These are phyloP conservation scores for Coregonus sp. DNA, from an alignment of 2,797 vertebrate genomes.

Conservation along the genomic window DNA sequence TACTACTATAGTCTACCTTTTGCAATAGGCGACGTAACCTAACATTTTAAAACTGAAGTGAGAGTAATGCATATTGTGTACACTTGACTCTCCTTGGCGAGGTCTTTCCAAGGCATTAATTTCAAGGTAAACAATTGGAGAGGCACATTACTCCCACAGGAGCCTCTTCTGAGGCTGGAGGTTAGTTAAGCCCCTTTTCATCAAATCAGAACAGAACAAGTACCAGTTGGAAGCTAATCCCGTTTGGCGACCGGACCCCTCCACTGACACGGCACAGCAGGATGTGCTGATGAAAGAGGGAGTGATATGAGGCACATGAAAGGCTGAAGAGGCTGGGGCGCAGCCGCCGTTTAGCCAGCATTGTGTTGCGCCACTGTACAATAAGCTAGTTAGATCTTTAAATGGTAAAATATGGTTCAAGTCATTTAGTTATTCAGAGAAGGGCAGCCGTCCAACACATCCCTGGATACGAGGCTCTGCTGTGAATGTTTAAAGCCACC, in stretches of 20 bases:
- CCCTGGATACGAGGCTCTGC: slow-evolving; percentile 15
- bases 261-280: slow-evolving; percentile 67
- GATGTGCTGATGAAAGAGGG: slow-evolving; percentile 70
- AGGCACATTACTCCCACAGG: slow-evolving; percentile 56
- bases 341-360: slow-evolving; percentile 54
- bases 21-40: background rate
- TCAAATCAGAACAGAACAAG: slow-evolving; percentile 62
- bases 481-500: slow-evolving; percentile 31
- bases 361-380: slow-evolving; percentile 58
- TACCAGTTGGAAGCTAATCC: slow-evolving; percentile 77
- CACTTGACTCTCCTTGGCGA: slow-evolving; percentile 58
- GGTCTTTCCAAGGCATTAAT: slow-evolving; percentile 63
- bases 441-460: slow-evolving; percentile 33
- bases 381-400: slow-evolving; percentile 60
- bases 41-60: background rate
- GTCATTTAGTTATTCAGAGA: slow-evolving; percentile 37
- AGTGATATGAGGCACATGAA: slow-evolving; percentile 71
- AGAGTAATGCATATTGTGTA: slow-evolving; percentile 25
- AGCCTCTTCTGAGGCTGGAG: slow-evolving; percentile 54
- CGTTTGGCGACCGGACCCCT: slow-evolving; percentile 68
- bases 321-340: slow-evolving; percentile 59
- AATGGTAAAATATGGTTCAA: slow-evolving; percentile 28
- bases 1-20: background rate
- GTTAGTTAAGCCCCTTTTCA: slow-evolving; percentile 67
- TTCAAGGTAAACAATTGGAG: slow-evolving; percentile 71